Percentiles rank a stretch among this genome's conserved stretches.
Conservation (phyloP, 1,140 invertebrate species). For the Dendrolimus kikuchii region DNA sequence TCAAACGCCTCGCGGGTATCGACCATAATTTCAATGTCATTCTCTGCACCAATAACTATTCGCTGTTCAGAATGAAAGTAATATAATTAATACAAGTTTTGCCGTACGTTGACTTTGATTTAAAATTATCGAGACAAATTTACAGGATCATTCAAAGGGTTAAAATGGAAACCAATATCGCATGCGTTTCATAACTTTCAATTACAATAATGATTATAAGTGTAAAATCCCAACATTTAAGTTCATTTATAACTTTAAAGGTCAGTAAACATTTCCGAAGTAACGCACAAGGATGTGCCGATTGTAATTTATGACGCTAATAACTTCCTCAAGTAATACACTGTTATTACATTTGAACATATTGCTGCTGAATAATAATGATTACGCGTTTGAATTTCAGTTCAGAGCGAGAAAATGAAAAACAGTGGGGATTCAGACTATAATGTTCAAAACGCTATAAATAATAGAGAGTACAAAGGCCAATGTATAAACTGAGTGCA, state of each 20-base stretch:
- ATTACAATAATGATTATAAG: too few relatives aligned
- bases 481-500: conserved; percentile 53
- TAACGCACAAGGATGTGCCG: conserved; percentile 8
- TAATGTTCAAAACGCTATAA: conserved; percentile 43
- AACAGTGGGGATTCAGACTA: conserved; percentile 30
- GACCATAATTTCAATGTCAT: conserved; percentile 33
- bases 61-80: not conserved
- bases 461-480: conserved; percentile 54
- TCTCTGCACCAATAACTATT: conserved; percentile 9
- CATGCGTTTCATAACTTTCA: too few relatives aligned
- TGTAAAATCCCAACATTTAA: not conserved
- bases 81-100: not conserved
- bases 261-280: conserved; percentile 8
- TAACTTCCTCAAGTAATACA: conserved; percentile 9
- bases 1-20: conserved; percentile 30
- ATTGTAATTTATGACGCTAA: conserved; percentile 5
- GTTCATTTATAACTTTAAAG: conserved; percentile 3
- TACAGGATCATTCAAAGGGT: too few relatives aligned
- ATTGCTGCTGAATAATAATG: too few relatives aligned
- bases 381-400: too few relatives aligned
- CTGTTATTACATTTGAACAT: conserved; percentile 3
- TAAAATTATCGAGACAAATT: too few relatives aligned
- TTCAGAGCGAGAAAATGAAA: conserved; percentile 25
- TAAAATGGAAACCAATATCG: too few relatives aligned
- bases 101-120: not conserved